These are phyloP conservation scores for Clavelina lepadiformis DNA, from an alignment of 23 tunicate genomes.

Conservation along the genomic window DNA sequence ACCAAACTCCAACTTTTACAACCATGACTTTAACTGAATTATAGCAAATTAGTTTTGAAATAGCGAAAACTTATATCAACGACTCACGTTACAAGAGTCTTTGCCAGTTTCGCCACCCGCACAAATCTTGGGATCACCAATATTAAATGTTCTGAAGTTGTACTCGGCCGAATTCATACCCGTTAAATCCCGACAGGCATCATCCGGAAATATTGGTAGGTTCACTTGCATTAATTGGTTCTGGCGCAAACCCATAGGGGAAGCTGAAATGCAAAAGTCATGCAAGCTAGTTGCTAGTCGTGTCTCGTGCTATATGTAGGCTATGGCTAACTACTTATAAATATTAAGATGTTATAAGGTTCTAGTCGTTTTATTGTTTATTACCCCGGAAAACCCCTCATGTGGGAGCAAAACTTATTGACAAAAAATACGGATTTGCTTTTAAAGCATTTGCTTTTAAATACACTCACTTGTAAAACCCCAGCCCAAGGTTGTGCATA, in stretches of 20 bases:
- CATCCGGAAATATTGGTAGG: neutral
- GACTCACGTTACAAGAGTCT: conserved; percentile 55
- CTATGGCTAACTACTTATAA: no score
- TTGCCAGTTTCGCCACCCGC: conserved; percentile 33
- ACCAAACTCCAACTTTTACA: no score
- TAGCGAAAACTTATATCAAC: no score
- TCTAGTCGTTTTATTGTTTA: neutral
- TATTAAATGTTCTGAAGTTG: neutral
- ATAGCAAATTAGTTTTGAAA: no score
- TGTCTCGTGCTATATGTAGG: no score
- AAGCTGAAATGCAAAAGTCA: neutral
- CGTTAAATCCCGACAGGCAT: neutral
- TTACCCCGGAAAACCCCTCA: neutral
- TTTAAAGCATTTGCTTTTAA: no score
- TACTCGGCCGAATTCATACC: neutral
- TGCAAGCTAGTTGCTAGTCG: neutral
- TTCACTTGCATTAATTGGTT: neutral
- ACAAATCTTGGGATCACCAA: conserved; percentile 40
- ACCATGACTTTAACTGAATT: no score
- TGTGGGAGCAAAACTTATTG: no score
- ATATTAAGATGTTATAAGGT: neutral
- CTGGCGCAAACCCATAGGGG: neutral
- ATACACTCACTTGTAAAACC: conserved; percentile 26
- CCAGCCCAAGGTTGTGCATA: conserved; percentile 39
- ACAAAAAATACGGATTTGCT: no score